Evolutionary conservation across 2,888 invertebrate genomes (phyloP).

Genomic region (Leucania comma): DNA sequence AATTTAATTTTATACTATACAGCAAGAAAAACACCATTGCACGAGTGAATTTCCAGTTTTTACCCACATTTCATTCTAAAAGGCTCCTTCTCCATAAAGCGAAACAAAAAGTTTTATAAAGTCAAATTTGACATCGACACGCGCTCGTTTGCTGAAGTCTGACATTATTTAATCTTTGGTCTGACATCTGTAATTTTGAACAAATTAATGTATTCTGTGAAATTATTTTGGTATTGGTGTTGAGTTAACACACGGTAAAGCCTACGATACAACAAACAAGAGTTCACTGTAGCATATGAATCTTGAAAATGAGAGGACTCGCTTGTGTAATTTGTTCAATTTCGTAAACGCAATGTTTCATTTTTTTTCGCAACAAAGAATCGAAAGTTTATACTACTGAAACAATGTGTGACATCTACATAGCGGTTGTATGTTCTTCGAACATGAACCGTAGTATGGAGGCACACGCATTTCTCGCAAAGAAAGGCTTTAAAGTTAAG

Average conservation of each 20-base stretch:
- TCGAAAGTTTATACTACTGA: conserved; percentile 13
- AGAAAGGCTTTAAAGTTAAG: conserved; percentile 98
- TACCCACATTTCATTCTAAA: too few species aligned
- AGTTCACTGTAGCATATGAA: not conserved
- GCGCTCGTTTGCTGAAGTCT: too few species aligned
- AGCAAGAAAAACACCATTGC: too few species aligned
- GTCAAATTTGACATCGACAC: too few species aligned
- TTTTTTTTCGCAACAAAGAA: conserved; percentile 25
- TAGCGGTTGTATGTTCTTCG: conserved; percentile 99
- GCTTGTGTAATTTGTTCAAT: conserved; percentile 16
- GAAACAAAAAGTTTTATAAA: too few species aligned
- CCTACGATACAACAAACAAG: conserved; percentile 9
- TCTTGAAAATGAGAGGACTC: conserved; percentile 33
- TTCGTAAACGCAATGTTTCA: conserved; percentile 36
- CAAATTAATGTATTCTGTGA: too few species aligned
- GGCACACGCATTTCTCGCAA: conserved; percentile 98
- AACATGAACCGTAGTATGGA: conserved; percentile 99
- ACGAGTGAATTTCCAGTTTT: too few species aligned
- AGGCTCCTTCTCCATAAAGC: too few species aligned
- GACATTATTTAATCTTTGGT: not conserved
- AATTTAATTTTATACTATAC: too few species aligned
- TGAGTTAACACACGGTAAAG: not conserved
- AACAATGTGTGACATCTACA: conserved; percentile 90
- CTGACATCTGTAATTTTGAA: too few species aligned
- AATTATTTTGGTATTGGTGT: not conserved